phyloP scores from a whole-genome alignment of 2,797 vertebrate genomes.

The Prionace glauca region DNA sequence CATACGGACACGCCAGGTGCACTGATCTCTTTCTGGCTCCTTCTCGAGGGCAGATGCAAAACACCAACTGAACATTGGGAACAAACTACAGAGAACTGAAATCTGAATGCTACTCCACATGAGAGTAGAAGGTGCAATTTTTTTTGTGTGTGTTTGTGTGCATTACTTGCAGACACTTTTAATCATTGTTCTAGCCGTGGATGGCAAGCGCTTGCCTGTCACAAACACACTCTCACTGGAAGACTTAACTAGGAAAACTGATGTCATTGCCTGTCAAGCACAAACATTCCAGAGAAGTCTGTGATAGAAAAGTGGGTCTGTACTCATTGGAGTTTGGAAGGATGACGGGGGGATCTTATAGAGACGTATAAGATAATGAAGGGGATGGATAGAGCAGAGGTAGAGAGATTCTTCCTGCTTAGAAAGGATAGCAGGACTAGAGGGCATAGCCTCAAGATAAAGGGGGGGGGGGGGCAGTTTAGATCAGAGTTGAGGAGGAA shows the following conservation, averaged over 20 bases:
- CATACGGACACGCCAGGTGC: background rate
- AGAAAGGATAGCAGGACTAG: too few relatives aligned
- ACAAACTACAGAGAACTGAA: background rate
- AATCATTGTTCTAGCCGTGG: background rate
- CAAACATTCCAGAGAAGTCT: background rate
- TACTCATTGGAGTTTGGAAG: too few relatives aligned
- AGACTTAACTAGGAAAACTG: background rate
- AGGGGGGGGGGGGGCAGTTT: too few relatives aligned
- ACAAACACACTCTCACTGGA: background rate
- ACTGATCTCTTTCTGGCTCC: background rate
- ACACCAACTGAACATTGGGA: background rate
- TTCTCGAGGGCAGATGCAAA: background rate
- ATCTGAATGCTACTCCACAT: background rate
- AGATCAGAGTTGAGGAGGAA: too few relatives aligned
- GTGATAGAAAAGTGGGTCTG: background rate
- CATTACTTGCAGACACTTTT: background rate
- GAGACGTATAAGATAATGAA: too few relatives aligned
- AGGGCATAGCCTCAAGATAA: too few relatives aligned
- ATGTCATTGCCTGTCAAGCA: background rate
- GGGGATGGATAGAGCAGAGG: too few relatives aligned
- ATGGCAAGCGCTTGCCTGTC: background rate
- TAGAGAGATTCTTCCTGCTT: too few relatives aligned
- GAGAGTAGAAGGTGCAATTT: background rate
- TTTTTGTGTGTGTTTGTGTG: background rate
- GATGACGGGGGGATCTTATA: too few relatives aligned